Conservation (phyloP, 2,797 vertebrate species). For the Anabacerthia variegaticeps region DNA sequence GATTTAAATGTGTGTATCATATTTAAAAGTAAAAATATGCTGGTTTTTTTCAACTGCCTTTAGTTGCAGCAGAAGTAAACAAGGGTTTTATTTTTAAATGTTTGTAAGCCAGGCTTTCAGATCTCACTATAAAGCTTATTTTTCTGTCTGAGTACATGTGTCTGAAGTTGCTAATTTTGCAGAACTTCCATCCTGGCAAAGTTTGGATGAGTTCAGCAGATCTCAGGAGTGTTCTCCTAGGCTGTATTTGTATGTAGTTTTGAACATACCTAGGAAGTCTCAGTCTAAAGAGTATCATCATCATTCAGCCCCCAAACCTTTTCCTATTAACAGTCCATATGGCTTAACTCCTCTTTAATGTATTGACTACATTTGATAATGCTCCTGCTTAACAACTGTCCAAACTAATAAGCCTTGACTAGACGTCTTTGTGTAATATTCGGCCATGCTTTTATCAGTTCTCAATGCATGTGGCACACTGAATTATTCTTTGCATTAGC, state of each 20-base stretch:
- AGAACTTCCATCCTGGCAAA: not conserved
- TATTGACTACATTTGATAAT: not conserved
- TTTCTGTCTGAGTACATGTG: not conserved
- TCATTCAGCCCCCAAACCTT: not conserved
- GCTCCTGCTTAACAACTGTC: not conserved
- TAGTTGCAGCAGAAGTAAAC: not conserved
- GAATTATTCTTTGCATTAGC: conserved; percentile 40
- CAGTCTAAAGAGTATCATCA: not conserved
- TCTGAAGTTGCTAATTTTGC: not conserved
- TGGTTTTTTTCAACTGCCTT: not conserved
- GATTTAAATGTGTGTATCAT: not conserved
- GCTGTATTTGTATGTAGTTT: not conserved
- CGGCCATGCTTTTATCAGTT: not conserved
- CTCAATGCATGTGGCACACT: not conserved
- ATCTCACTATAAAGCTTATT: not conserved
- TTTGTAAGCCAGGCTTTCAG: not conserved
- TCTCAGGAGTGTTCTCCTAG: not conserved
- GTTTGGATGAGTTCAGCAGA: not conserved
- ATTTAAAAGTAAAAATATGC: not conserved
- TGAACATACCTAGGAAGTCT: not conserved
- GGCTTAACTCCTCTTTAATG: not conserved
- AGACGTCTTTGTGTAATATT: not conserved
- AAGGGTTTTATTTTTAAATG: not conserved
- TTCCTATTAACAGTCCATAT: accelerated
- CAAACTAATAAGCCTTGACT: not conserved